Evolutionary conservation across 30 jellyfish, hydroid and myxozoan species (phyloP).

Genomic region (Hydractinia symbiolongicarpus): DNA sequence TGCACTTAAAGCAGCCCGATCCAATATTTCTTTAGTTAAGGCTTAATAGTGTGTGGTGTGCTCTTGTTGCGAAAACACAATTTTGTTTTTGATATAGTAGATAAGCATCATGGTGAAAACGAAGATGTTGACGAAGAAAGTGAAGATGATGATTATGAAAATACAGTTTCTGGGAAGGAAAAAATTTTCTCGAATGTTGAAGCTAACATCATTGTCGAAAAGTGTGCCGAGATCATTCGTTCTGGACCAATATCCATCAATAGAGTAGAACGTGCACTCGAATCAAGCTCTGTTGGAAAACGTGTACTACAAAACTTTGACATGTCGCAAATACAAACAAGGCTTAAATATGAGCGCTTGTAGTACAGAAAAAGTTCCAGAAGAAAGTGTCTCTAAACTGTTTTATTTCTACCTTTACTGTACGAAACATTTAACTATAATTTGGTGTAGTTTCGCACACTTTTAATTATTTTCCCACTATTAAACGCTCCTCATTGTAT

Average conservation of each 20-base stretch:
- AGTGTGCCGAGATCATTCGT: background rate
- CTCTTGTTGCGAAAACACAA: no score
- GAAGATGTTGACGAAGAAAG: no score
- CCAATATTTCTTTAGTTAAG: no score
- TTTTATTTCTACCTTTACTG: background rate
- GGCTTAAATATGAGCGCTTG: background rate
- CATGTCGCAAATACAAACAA: constrained; percentile 3
- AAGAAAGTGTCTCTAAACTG: background rate
- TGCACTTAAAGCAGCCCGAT: no score
- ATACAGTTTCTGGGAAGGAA: background rate
- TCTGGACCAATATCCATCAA: constrained; percentile 5
- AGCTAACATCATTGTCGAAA: background rate
- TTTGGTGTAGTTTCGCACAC: no score
- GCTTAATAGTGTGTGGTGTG: no score
- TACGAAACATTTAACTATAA: background rate
- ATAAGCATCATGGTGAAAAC: no score
- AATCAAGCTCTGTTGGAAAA: background rate
- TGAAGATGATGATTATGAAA: no score
- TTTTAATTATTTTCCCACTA: no score
- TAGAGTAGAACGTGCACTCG: background rate
- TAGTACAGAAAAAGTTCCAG: background rate
- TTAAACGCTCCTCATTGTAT: no score
- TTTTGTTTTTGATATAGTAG: no score
- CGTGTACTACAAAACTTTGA: background rate
- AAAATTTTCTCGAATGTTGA: background rate